Conservation (phyloP, 1,140 invertebrate species). For the Psix sp. region DNA sequence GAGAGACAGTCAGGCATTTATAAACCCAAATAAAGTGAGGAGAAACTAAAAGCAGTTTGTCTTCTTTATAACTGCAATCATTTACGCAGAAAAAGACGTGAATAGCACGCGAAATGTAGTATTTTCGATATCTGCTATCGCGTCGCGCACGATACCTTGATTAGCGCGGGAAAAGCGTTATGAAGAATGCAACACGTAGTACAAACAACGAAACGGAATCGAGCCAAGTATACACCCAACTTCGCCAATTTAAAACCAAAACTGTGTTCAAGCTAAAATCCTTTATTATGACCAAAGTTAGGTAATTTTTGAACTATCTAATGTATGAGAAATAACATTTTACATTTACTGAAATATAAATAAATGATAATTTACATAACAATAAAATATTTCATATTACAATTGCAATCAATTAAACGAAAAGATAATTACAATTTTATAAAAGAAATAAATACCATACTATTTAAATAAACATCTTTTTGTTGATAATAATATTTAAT, state of each 20-base stretch:
- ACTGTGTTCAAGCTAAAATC: conserved; percentile 41
- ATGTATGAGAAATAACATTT: conserved; percentile 19
- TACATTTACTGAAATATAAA: too few relatives aligned
- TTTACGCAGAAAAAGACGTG: conserved; percentile 21
- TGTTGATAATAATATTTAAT: too few relatives aligned
- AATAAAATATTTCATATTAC: too few relatives aligned
- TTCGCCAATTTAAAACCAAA: conserved; percentile 44
- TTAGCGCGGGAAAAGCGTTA: conserved; percentile 4
- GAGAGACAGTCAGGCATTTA: too few relatives aligned
- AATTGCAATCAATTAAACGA: too few relatives aligned
- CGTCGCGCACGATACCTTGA: conserved; percentile 29
- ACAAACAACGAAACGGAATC: conserved; percentile 9
- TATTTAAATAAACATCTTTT: too few relatives aligned
- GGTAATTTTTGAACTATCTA: conserved; percentile 21
- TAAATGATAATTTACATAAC: too few relatives aligned
- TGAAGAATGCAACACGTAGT: conserved; percentile 36
- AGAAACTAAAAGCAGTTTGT: too few relatives aligned
- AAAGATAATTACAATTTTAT: too few relatives aligned
- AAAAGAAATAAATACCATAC: too few relatives aligned
- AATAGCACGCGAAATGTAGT: conserved; percentile 33
- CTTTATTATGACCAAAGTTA: conserved; percentile 27
- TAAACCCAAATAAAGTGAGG: too few relatives aligned
- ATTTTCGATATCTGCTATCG: conserved; percentile 41
- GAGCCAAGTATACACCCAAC: conserved; percentile 9
- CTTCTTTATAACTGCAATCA: too few relatives aligned